phyloP scores from a whole-genome alignment of 35 echinoderm and acorn worm genomes.

The Apostichopus japonicus region DNA sequence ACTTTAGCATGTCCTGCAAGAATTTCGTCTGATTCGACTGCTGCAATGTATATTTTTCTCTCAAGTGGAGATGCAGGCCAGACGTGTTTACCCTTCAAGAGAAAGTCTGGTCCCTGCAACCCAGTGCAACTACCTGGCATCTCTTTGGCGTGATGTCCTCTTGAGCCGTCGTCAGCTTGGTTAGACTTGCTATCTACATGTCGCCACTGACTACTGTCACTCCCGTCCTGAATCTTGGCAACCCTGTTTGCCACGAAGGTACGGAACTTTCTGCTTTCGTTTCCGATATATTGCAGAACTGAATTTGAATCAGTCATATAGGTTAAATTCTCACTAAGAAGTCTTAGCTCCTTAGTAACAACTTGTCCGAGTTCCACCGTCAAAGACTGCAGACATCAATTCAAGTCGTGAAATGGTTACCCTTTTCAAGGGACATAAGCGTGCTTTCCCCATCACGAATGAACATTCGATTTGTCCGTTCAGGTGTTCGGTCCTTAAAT shows the following conservation, averaged over 20 bases:
- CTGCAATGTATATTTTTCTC: too few relatives aligned
- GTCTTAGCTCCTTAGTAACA: slow-evolving; percentile 36
- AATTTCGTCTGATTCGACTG: neutral
- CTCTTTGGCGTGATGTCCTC: neutral
- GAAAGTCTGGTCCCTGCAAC: slow-evolving; percentile 20
- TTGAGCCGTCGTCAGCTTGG: slow-evolving; percentile 32
- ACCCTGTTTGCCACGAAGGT: slow-evolving; percentile 55
- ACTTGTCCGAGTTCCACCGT: slow-evolving; percentile 41
- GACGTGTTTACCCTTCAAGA: neutral
- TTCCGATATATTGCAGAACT: slow-evolving; percentile 48
- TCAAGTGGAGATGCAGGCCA: neutral
- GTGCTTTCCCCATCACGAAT: slow-evolving; percentile 35
- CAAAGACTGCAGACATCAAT: slow-evolving; percentile 62
- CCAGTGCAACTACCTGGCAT: neutral
- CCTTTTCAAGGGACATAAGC: slow-evolving; percentile 53
- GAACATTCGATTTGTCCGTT: slow-evolving; percentile 18
- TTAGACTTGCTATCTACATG: slow-evolving; percentile 35
- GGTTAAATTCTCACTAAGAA: neutral
- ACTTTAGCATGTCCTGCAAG: neutral
- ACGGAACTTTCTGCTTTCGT: slow-evolving; percentile 31
- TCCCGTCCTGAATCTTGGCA: neutral
- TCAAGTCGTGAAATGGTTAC: slow-evolving; percentile 63
- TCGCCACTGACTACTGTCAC: neutral
- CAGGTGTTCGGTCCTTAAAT: slow-evolving; percentile 4
- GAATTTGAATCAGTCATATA: slow-evolving; percentile 60